Evolutionary conservation across 2,888 invertebrate species (phyloP), one percentile per base, ranked within the genome.

Genomic region (Ormyrus rosae): DNA sequence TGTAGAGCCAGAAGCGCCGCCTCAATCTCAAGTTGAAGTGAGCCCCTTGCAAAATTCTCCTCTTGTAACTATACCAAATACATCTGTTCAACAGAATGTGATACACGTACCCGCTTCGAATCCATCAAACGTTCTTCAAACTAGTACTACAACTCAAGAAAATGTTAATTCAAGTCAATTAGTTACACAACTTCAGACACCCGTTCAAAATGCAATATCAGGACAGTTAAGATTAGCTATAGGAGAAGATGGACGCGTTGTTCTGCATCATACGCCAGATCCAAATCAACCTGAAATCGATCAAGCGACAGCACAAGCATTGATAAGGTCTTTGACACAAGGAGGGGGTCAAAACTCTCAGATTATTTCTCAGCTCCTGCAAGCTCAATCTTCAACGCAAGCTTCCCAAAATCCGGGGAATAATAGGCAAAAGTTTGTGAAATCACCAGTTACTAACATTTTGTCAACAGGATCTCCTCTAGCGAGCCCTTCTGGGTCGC

Each of bases 181-280:
- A 58, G 91, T 92, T 69, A 91, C 92, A 2, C 94, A 94, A 84
- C 89, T 94, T 7, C 93, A 93, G 45, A 91, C 90, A 85, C 90
- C 90, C 67, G 87, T 89, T 50, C 90, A 90, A 81, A 90, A 89
- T 82, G 79, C 90, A 13, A 88, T 91, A 77, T 88, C 90, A 13
- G 94, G 94, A 1, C 94, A 94, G 75, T 91, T 95, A 78, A 93
- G 94, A 80, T 89, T 95, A 76, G 93, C 95, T 0, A 91, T 95
- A 68, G 93, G 94, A 0, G 95, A 95, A 87, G 94, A 95, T 84
- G 95, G 95, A 8, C 91, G 94, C 46, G 91, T 95, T 64, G 92
- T 95, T 61, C 88, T 95, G 71, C 94, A 94, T 64, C 95, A 94
- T 84, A 93, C 94, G 83, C 93, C 94, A 4, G 90, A 90, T 61